Conservation (phyloP, 2,888 invertebrate species). For the Rhamphomyia laevipes region DNA sequence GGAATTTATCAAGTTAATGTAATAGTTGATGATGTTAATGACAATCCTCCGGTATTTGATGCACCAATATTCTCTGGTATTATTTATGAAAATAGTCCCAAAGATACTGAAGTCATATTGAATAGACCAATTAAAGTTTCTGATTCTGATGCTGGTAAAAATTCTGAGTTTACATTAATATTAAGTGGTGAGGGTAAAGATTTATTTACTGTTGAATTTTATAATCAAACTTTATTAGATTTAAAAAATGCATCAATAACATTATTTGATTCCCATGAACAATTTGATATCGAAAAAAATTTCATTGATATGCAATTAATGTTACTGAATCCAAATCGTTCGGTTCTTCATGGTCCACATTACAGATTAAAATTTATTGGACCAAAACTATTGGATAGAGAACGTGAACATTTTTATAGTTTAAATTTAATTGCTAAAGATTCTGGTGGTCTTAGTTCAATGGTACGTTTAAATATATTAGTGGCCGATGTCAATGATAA, state of each 20-base stretch:
- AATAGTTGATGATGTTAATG: constrained; percentile 75
- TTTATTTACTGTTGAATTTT: constrained; percentile 44
- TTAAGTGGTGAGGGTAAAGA: constrained; percentile 66
- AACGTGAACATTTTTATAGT: constrained; percentile 54
- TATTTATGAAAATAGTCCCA: constrained; percentile 63
- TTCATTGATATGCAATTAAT: constrained; percentile 33
- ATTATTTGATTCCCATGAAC: constrained; percentile 31
- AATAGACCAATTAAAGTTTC: constrained; percentile 54
- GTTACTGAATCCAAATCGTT: constrained; percentile 29
- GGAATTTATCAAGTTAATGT: constrained; percentile 71
- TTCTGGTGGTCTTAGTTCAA: constrained; percentile 60
- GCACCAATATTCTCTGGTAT: constrained; percentile 49
- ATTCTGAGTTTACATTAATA: constrained; percentile 55
- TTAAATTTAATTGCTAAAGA: constrained; percentile 65
- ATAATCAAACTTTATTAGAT: constrained; percentile 44
- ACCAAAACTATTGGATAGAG: constrained; percentile 52
- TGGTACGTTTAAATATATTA: constrained; percentile 56
- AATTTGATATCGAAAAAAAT: constrained; percentile 34
- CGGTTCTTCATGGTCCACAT: constrained; percentile 26
- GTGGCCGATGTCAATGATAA: constrained; percentile 77
- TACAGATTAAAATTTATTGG: constrained; percentile 31
- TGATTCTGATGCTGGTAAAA: constrained; percentile 58
- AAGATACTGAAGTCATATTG: constrained; percentile 57
- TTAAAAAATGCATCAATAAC: constrained; percentile 18
- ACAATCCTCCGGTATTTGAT: constrained; percentile 73